Evolutionary conservation across 2,113 vertebrate species (phyloP).

Genomic region (Romanogobio albipinnatus): DNA sequence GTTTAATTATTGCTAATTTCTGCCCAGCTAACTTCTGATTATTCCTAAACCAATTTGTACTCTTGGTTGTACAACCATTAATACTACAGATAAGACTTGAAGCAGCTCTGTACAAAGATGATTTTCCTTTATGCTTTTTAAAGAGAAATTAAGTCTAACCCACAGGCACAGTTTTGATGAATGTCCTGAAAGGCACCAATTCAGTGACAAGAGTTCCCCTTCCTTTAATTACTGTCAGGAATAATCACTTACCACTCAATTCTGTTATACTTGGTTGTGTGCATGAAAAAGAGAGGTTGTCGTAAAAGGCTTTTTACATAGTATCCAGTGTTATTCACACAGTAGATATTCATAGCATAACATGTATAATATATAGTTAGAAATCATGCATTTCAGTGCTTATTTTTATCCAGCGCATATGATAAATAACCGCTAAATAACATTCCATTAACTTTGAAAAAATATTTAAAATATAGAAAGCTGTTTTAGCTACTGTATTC

Average conservation of each 20-base stretch:
- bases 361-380: not conserved
- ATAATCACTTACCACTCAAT: conserved; percentile 15
- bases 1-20: conserved; percentile 48
- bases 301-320: not conserved
- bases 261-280: not conserved
- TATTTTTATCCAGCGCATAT: not conserved
- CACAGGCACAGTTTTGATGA: conserved; percentile 33
- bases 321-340: not conserved
- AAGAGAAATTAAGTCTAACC: conserved; percentile 43
- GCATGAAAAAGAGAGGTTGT: not conserved
- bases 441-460: not conserved
- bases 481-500: not conserved
- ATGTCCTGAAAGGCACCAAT: conserved; percentile 27
- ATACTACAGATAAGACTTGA: conserved; percentile 36
- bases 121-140: conserved; percentile 34
- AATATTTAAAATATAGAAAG: not conserved
- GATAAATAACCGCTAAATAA: not conserved
- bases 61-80: conserved; percentile 33
- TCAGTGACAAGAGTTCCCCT: conserved; percentile 24
- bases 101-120: conserved; percentile 22
- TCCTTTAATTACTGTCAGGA: conserved; percentile 31
- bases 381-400: not conserved
- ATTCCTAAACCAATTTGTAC: conserved; percentile 42
- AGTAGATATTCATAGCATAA: not conserved
- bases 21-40: conserved; percentile 26